Base-by-base conservation (phyloP, 2,113 vertebrate species). In the Sturnus vulgaris region DNA sequence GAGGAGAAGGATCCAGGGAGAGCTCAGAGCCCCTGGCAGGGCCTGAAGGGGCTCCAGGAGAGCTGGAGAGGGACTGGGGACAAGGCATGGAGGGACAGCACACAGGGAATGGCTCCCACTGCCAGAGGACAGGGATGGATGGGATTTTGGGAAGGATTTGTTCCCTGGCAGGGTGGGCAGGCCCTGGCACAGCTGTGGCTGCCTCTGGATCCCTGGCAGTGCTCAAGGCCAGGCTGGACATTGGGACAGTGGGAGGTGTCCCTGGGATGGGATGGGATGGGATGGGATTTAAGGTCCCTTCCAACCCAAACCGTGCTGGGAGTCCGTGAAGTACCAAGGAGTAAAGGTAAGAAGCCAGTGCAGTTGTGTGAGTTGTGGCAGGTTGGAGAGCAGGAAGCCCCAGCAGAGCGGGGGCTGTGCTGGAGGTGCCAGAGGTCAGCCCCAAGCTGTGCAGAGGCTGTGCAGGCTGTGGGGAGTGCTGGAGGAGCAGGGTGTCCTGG, bases 151-250 rank as follows among this genome's bases (percentile, higher is more conserved):
- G 46, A 3, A 40, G n/a, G 5, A n/a, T 2, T 39, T 56, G 4
- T 1, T 66, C 4, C 0, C n/a, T 47, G 10, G 0, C 42, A 47
- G 17, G 22, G n/a, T 2, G 27, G 16, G 1, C 0, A 49, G 44
- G 11, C 18, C 18, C 35, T 82, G 65, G 19, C 15, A 23, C 17
- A 59, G 47, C 18, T 40, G 39, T 40, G 39, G 39, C 39, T 40
- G 39, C 13, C 22, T 23, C n/a, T 64, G 75, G 11, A 9, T 69
- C 14, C 28, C n/a, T 69, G 64, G 23, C 0, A 59, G 19, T n/a
- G 44, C 0, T 15, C 44, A 0, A 50, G 65, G 31, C 44, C 22
- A 28, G 55, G 35, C 0, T 82, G 79, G 55, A 15, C 46, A 47
- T 3, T 0, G 2, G 55, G 37, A 0, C 0, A 18, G 27, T 4